Conservation (phyloP, 2,113 vertebrate species). For the Ptyas mucosa region DNA sequence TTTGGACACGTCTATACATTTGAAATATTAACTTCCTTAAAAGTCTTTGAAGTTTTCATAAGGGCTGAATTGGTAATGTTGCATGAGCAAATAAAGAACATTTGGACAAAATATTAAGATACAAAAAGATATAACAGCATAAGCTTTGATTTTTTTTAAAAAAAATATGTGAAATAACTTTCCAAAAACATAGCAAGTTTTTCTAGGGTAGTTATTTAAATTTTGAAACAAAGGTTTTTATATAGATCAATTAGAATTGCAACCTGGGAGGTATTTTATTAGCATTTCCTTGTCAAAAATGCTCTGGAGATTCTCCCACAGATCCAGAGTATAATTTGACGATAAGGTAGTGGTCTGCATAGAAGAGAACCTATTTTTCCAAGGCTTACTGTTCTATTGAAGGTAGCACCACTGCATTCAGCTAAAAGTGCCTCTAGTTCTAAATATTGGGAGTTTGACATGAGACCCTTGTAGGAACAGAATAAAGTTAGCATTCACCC, state of each 20-base stretch:
- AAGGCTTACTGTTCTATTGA: neutral
- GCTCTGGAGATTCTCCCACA: neutral
- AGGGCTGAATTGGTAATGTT: neutral
- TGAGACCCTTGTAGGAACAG: conserved; percentile 2
- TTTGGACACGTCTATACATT: neutral
- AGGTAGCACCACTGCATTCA: neutral
- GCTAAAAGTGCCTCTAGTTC: neutral
- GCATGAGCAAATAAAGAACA: conserved; percentile 1
- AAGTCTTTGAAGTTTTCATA: neutral
- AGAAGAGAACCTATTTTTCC: no score
- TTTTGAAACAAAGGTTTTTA: neutral
- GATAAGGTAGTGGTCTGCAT: neutral
- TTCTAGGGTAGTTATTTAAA: neutral
- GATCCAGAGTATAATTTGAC: neutral
- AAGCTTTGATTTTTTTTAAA: neutral
- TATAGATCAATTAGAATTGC: neutral
- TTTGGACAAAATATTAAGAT: neutral
- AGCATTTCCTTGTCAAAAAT: neutral
- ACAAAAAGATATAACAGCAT: neutral
- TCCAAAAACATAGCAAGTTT: neutral
- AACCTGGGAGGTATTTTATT: neutral
- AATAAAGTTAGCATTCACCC: neutral
- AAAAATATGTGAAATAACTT: neutral
- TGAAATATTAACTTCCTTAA: neutral
- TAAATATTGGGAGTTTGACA: conserved; percentile 9